A percentile compares a stretch with the other conserved stretches of the same genome.
Conservation (phyloP, 2,888 invertebrate genomes). For the Meloe dianella region DNA sequence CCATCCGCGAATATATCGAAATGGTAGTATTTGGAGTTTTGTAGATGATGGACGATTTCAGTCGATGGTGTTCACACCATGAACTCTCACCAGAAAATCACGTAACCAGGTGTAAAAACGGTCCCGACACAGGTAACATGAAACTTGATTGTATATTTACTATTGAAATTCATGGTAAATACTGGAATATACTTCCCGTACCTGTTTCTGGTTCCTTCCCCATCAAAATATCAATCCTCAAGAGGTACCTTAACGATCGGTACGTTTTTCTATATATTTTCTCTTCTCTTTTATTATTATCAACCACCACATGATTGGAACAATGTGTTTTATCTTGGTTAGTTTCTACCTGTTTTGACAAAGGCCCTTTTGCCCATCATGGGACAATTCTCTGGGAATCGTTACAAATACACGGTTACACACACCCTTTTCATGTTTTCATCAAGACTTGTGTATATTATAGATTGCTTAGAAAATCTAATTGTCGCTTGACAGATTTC, state of each 20-base stretch:
- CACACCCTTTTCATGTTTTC: conserved; percentile 9
- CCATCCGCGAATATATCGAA: conserved; percentile 8
- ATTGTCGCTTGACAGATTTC: conserved; percentile 6
- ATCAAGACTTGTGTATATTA: background rate
- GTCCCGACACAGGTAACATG: background rate
- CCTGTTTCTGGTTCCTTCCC: conserved; percentile 9
- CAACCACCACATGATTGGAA: conserved; percentile 6
- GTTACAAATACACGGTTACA: conserved; percentile 12
- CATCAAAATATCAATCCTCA: background rate
- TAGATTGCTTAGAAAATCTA: background rate
- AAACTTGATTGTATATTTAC: background rate
- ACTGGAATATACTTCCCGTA: conserved; percentile 6
- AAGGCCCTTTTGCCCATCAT: background rate
- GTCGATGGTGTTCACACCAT: background rate
- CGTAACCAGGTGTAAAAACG: conserved; percentile 13
- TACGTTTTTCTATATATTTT: background rate
- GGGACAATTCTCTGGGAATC: conserved; percentile 11
- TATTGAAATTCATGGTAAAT: background rate
- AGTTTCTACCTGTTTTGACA: conserved; percentile 8
- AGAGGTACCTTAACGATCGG: background rate
- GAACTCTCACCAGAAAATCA: background rate
- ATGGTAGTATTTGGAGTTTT: background rate
- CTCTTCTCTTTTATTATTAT: background rate
- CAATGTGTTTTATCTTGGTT: background rate
- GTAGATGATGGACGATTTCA: background rate